Evolutionary conservation across 2,113 vertebrate genomes (phyloP).

Genomic region (Corythoichthys intestinalis): DNA sequence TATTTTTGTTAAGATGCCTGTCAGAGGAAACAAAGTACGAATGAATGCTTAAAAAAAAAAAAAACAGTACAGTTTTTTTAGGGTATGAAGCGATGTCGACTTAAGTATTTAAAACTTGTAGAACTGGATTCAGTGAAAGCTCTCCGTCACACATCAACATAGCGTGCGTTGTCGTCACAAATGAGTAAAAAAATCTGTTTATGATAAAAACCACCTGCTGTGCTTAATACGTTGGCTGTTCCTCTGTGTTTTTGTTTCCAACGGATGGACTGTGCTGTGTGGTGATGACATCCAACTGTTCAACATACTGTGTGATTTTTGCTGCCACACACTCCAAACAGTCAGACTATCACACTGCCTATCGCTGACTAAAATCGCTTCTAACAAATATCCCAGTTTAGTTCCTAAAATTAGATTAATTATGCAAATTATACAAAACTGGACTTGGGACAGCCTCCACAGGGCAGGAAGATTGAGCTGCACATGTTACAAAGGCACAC

Average conservation of each 20-base stretch:
- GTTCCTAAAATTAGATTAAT: neutral
- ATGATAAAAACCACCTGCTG: conserved; percentile 43
- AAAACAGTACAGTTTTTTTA: conserved; percentile 63
- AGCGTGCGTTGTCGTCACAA: conserved; percentile 47
- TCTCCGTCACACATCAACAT: conserved; percentile 28
- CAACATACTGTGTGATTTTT: conserved; percentile 30
- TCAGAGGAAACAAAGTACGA: conserved; percentile 17
- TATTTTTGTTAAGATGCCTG: conserved; percentile 36
- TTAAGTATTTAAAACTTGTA: conserved; percentile 54
- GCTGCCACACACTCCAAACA: conserved; percentile 19
- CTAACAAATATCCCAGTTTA: neutral
- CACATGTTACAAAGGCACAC: conserved; percentile 52
- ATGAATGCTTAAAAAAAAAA: conserved; percentile 57
- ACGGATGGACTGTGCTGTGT: conserved; percentile 47
- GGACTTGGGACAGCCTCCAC: conserved; percentile 19
- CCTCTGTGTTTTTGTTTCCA: conserved; percentile 47
- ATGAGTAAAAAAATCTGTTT: conserved; percentile 52
- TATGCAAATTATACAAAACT: neutral
- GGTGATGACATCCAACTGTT: conserved; percentile 72
- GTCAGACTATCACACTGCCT: conserved; percentile 12
- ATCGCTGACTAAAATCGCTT: neutral
- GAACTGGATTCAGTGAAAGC: conserved; percentile 49
- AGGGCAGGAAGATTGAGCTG: conserved; percentile 61
- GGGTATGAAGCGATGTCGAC: conserved; percentile 55
- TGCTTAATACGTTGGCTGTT: conserved; percentile 32